Evolutionary conservation across 1,140 invertebrate species (phyloP), one percentile per base, ranked within the genome.

Genomic region (Pseudomyrmex cubaensis): DNA sequence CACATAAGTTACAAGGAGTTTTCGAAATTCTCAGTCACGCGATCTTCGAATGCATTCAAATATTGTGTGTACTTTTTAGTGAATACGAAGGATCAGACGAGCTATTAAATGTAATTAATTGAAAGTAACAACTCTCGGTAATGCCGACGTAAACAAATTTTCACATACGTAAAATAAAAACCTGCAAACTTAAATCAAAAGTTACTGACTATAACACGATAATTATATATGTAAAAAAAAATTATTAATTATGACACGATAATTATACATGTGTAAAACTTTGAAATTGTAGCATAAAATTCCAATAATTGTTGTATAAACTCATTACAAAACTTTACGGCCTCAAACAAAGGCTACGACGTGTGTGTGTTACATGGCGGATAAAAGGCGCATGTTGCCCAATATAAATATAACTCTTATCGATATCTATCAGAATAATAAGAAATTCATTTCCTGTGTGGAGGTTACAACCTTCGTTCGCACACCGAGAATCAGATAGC

Each of bases 21-120:
- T 25, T 9, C 59, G 76, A 80, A 70, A 70, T 70, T 78, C 22
- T 70, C 13, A 59, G 66, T 80, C 76, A 80, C 76, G 76, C 76
- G 56, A 80, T 50, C 66, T 22, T 44, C n/a, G 48, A 59, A 59
- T 56, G 50, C 50, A 69, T 72, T 80, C 54, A 25, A 80, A 80
- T 61, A 50, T 70, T 61, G n/a, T 50, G n/a, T 50, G 12, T 46
- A 70, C 44, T 61, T 72, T 3, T 15, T 67, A 67, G 20, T 61
- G 22, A 12, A 44, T 15, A 66, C 50, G 20, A 80, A 59, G 48
- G 5, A 78, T 57, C 46, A 25, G 50, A 54, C n/a, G 20, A 80
- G 61, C 25, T 12, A 80, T 35, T 59, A 35, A 46, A 54, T 59
- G 1, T 59, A 70, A 70, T 69, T 69, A 70, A 70, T 80, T 44